A percentile compares a stretch with the other conserved stretches of the same genome.
Conservation (phyloP, 2,113 vertebrate genomes). For the Grallaria varia region DNA sequence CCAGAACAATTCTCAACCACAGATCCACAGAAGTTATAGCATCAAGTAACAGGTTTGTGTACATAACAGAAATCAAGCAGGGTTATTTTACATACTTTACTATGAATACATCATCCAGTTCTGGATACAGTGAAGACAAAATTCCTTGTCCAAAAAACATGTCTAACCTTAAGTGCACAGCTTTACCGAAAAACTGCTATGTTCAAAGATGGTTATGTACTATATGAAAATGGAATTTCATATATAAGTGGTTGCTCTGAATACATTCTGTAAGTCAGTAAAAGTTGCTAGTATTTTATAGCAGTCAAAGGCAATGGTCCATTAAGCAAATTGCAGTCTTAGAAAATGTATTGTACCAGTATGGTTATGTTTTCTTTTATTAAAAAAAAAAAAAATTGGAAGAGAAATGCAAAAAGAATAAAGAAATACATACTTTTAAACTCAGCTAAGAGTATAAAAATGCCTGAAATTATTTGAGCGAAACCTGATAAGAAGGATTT, state of each 20-base stretch:
- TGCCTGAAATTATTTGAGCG: background rate
- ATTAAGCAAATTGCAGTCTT: background rate
- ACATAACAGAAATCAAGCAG: background rate
- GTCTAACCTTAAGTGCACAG: background rate
- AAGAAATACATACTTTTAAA: background rate
- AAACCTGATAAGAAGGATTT: constrained; percentile 40
- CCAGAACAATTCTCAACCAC: background rate
- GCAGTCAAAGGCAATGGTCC: background rate
- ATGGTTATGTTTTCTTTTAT: background rate
- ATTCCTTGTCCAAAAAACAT: background rate
- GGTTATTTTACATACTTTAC: background rate
- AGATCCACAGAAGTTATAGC: background rate
- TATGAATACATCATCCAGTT: background rate
- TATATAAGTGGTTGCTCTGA: background rate
- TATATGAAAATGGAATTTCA: background rate
- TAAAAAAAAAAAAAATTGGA: background rate
- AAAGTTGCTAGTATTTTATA: background rate
- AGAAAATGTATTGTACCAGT: background rate
- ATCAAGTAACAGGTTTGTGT: background rate
- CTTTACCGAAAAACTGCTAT: background rate
- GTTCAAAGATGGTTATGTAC: background rate
- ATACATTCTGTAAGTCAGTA: background rate
- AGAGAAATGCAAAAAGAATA: background rate
- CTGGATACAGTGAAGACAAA: background rate
- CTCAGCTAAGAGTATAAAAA: constrained; percentile 7